These are phyloP conservation scores for Eupeodes latifasciatus DNA, from an alignment of 2,888 invertebrate genomes.

Conservation along the genomic window DNA sequence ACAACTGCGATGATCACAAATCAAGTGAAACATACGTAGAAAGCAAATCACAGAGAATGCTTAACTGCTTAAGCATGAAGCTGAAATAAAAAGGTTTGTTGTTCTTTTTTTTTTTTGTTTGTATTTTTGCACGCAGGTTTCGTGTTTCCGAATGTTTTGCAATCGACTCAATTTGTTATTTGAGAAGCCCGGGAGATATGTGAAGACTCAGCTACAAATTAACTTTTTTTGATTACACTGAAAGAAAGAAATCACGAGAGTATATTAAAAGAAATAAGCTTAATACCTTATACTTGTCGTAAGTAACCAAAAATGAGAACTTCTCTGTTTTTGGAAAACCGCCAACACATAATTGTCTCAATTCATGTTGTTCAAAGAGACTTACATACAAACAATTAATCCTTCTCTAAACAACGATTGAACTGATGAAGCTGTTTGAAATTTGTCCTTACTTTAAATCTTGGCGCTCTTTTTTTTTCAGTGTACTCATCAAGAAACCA, in stretches of 20 bases:
- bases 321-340: no score
- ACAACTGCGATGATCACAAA: slow-evolving; percentile 66
- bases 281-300: no score
- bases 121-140: slow-evolving; percentile 64
- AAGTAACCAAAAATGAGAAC: no score
- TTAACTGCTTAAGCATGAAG: slow-evolving; percentile 58
- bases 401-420: no score
- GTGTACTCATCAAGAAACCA: not conserved
- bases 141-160: slow-evolving; percentile 75
- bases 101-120: not conserved
- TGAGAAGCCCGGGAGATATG: slow-evolving; percentile 58
- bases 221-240: not conserved
- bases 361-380: no score
- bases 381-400: no score
- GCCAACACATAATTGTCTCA: no score
- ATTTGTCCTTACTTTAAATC: no score
- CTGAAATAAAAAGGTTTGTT: slow-evolving; percentile 49
- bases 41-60: slow-evolving; percentile 43
- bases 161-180: slow-evolving; percentile 75
- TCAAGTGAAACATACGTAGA: slow-evolving; percentile 60
- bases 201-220: slow-evolving; percentile 17
- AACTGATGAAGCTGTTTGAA: no score
- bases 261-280: no score
- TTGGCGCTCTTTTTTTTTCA: not conserved
- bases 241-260: not conserved